A percentile compares a stretch with the other conserved stretches of the same genome.
Evolutionary conservation across 2,888 invertebrate genomes (phyloP).

Genomic region (Agriopis marginaria): DNA sequence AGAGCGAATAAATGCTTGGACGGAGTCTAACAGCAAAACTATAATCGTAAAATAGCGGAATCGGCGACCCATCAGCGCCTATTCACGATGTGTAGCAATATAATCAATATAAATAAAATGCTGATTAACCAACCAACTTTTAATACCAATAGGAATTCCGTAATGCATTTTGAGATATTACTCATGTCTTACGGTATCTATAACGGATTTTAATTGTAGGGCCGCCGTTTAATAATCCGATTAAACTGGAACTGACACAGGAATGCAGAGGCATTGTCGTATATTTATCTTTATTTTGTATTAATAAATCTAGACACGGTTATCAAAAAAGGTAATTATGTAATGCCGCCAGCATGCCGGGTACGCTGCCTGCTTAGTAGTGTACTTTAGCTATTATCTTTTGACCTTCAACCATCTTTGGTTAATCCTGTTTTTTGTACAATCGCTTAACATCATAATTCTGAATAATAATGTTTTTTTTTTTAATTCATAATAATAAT

Average conservation of each 20-base stretch:
- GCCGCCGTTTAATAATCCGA: constrained; percentile 30
- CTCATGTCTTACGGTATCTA: constrained; percentile 26
- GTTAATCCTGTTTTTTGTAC: too few relatives aligned
- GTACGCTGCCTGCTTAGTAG: too few relatives aligned
- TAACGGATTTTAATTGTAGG: constrained; percentile 46
- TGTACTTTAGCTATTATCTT: too few relatives aligned
- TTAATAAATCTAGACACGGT: neutral
- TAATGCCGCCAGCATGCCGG: too few relatives aligned
- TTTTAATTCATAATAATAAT: too few relatives aligned
- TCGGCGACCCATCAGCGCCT: neutral
- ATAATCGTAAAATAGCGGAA: neutral
- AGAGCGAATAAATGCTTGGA: too few relatives aligned
- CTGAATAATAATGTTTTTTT: too few relatives aligned
- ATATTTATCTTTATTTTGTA: neutral
- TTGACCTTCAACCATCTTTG: too few relatives aligned
- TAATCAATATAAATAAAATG: constrained; percentile 18
- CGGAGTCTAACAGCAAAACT: neutral
- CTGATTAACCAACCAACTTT: constrained; percentile 17
- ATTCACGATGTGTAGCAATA: neutral
- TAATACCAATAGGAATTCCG: constrained; percentile 28
- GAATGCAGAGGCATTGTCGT: constrained; percentile 14
- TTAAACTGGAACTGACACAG: constrained; percentile 28
- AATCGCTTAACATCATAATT: too few relatives aligned
- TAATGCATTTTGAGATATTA: constrained; percentile 24
- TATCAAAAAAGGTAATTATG: neutral